These are phyloP conservation scores for Rhadinocentrus ornatus DNA, from an alignment of 2,797 vertebrate species.

Conservation along the genomic window DNA sequence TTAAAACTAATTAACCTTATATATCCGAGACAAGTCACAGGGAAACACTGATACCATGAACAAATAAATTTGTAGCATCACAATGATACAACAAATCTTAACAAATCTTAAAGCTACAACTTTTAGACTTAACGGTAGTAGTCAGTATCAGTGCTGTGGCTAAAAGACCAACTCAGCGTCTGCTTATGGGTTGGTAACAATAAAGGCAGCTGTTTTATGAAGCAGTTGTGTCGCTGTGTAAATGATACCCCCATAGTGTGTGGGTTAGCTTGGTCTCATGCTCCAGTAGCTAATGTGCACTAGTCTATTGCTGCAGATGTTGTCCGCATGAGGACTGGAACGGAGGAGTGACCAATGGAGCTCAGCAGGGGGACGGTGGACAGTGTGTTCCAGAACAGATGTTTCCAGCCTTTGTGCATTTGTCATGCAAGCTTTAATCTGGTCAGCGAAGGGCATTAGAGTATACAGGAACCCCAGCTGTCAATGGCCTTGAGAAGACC, in stretches of 20 bases:
- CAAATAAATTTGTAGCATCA: conserved; percentile 1
- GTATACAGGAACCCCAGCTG: conserved; percentile 78
- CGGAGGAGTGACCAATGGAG: conserved; percentile 74
- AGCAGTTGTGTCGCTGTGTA: conserved; percentile 32
- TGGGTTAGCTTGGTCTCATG: conserved; percentile 68
- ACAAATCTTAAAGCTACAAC: neutral
- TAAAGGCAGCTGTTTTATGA: conserved; percentile 21
- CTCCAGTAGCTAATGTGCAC: conserved; percentile 78
- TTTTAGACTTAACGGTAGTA: neutral
- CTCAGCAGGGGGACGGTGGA: conserved; percentile 62
- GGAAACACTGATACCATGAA: neutral
- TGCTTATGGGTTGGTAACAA: neutral
- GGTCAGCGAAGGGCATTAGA: conserved; percentile 85
- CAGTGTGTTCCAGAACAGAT: conserved; percentile 79
- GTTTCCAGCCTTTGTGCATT: conserved; percentile 77
- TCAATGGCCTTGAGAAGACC: conserved; percentile 59
- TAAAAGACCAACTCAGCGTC: conserved; percentile 1
- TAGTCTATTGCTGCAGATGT: conserved; percentile 81
- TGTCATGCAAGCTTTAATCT: conserved; percentile 82
- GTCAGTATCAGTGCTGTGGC: neutral
- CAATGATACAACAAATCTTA: neutral
- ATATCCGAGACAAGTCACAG: neutral
- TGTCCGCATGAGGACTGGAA: conserved; percentile 66
- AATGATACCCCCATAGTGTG: conserved; percentile 56
- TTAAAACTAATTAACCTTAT: neutral